phyloP scores from a whole-genome alignment of 1,140 invertebrate genomes.

The Meloidogyne exigua region DNA sequence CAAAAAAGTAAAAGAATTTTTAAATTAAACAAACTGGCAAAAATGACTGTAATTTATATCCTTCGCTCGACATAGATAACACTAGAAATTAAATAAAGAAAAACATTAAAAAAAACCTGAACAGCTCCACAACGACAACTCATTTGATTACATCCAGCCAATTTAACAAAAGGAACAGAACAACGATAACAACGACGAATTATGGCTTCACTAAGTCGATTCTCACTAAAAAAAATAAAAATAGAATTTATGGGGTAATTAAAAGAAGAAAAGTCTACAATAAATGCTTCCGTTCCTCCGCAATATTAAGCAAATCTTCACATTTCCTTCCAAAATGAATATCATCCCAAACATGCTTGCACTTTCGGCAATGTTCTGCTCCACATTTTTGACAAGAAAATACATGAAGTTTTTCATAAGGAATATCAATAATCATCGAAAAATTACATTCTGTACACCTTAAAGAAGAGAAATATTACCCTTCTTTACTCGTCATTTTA shows the following conservation, averaged over 20 bases:
- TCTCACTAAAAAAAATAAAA: slow-evolving; percentile 49
- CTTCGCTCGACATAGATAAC: slow-evolving; percentile 71
- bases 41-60: slow-evolving; percentile 72
- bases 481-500: too few relatives aligned
- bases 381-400: slow-evolving; percentile 41
- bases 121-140: slow-evolving; percentile 71
- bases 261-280: slow-evolving; percentile 11
- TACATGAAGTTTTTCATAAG: slow-evolving; percentile 29
- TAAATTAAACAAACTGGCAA: slow-evolving; percentile 52
- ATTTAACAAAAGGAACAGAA: slow-evolving; percentile 70
- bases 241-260: neutral
- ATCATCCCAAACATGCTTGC: slow-evolving; percentile 37
- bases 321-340: slow-evolving; percentile 39
- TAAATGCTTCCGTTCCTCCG: slow-evolving; percentile 22
- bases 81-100: slow-evolving; percentile 66
- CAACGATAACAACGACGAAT: slow-evolving; percentile 70
- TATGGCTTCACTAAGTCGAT: slow-evolving; percentile 38
- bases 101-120: slow-evolving; percentile 52
- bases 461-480: neutral
- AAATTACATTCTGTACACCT: slow-evolving; percentile 43
- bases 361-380: slow-evolving; percentile 30
- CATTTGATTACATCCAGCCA: slow-evolving; percentile 74
- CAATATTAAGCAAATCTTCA: slow-evolving; percentile 28
- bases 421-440: slow-evolving; percentile 30
- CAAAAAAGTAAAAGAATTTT: neutral